Base-by-base conservation (phyloP, 2,797 vertebrate species). In the Euthynnus affinis region DNA sequence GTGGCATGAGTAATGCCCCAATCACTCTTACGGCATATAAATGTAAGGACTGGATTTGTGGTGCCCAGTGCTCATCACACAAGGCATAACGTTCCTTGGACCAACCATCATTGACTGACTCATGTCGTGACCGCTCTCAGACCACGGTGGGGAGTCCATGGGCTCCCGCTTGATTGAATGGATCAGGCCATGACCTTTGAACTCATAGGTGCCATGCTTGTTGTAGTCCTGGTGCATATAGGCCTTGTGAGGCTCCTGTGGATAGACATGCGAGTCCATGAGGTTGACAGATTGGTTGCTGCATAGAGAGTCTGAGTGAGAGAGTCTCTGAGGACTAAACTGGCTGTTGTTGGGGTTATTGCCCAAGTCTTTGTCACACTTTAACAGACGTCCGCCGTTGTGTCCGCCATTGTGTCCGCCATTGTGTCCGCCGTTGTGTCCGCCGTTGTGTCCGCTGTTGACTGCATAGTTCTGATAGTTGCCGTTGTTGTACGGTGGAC, bases 161-260 rank as follows among this genome's bases (percentile, higher is more conserved):
- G 97, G 97, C 89, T 99, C 98, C 10, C 96, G 93, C 79, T 99
- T 99, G 93, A 99, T 96, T 0, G 96, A 87, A 44, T 97, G 97
- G 76, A 96, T 83, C 51, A 96, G 82, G 46, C 94, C 91, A 0
- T 96, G 95, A 53, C 89, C 95, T 93, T 96, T 97, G 92, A 96
- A 96, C 90, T 96, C 94, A 0, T 94, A 96, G 46, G 80, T 82
- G 74, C 76, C 89, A 15, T 94, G 88, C 87, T 96, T 95, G 88
- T 72, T 85, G 58, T 95, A 95, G 70, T 94, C 91, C 61, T 91
- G 95, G 6, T 94, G 92, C 81, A 94, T 86, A 69, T 93, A 96
- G 74, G 91, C 93, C 85, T 94, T 97, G 74, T 94, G 93, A 49
- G 76, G 82, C 44, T 95, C 93, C 80, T 92, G 88, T 58, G 89